Evolutionary conservation across 1,140 invertebrate genomes (phyloP).

Genomic region (Tetraneura akinire): DNA sequence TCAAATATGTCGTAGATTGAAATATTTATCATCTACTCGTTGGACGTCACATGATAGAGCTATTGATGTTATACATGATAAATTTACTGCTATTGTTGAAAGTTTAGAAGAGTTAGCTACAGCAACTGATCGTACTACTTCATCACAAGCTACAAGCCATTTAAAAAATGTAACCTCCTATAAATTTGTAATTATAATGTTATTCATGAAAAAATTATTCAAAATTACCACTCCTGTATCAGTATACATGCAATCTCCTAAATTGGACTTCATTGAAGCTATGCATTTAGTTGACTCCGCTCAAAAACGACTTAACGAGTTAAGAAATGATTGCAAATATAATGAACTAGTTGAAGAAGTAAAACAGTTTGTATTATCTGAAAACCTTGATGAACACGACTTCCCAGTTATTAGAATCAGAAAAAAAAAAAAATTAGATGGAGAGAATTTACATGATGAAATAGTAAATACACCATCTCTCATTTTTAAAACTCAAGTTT

Average conservation of each 20-base stretch:
- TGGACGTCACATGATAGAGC: slow-evolving; percentile 1
- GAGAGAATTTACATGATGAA: slow-evolving; percentile 8
- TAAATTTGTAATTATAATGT: neutral
- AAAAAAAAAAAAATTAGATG: neutral
- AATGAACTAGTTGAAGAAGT: neutral
- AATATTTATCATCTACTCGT: slow-evolving; percentile 3
- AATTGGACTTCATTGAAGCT: neutral
- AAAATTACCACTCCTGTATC: slow-evolving; percentile 7
- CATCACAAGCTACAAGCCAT: neutral
- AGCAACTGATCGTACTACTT: neutral
- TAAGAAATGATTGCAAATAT: neutral
- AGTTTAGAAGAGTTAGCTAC: neutral
- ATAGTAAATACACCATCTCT: neutral
- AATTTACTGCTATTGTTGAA: slow-evolving; percentile 1
- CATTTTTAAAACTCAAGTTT: slow-evolving; percentile 2
- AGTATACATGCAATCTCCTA: slow-evolving; percentile 5
- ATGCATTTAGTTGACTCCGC: neutral
- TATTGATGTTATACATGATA: neutral
- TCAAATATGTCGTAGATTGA: neutral
- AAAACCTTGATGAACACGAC: neutral
- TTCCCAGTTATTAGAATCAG: neutral
- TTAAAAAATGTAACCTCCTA: slow-evolving; percentile 5
- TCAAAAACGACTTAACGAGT: neutral
- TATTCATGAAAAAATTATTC: neutral
- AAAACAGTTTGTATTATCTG: neutral